Percentiles rank a stretch among this genome's conserved stretches.
Conservation (phyloP, 2,888 invertebrate genomes). For the Andrena minutula region DNA sequence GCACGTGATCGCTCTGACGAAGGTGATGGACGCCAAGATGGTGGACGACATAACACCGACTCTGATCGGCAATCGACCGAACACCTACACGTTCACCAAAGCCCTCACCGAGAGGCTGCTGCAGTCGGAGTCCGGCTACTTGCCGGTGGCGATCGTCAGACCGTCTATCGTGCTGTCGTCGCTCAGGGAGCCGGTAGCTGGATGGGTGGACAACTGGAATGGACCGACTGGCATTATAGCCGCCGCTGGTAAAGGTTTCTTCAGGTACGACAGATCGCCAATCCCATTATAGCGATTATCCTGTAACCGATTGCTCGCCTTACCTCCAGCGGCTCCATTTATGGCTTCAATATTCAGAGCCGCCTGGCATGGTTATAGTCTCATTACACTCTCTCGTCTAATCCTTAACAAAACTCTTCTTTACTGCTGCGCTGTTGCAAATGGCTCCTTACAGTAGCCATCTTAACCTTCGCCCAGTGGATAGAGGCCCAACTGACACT, state of each 20-base stretch:
- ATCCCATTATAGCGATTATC: not conserved
- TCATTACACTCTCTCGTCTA: too few species aligned
- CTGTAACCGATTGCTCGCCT: not conserved
- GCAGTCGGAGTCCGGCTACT: slow-evolving; percentile 86
- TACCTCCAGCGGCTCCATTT: not conserved
- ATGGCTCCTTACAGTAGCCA: too few species aligned
- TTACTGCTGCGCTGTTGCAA: too few species aligned
- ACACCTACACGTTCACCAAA: slow-evolving; percentile 91
- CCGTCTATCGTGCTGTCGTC: slow-evolving; percentile 87
- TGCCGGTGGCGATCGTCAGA: slow-evolving; percentile 89
- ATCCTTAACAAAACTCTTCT: too few species aligned
- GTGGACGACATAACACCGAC: slow-evolving; percentile 84
- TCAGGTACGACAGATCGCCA: slow-evolving; percentile 75
- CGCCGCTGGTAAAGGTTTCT: slow-evolving; percentile 88
- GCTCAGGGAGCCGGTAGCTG: slow-evolving; percentile 83
- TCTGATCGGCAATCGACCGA: slow-evolving; percentile 87
- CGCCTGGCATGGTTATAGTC: too few species aligned
- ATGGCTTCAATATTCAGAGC: not conserved
- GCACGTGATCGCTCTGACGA: slow-evolving; percentile 85
- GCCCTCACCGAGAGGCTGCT: slow-evolving; percentile 89
- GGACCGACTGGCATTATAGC: slow-evolving; percentile 86
- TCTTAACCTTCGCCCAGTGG: too few species aligned
- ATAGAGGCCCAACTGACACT: too few species aligned
- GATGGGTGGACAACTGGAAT: slow-evolving; percentile 85
- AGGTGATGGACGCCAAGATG: slow-evolving; percentile 84